Conservation (phyloP, 1,140 invertebrate species). For the Drosophila nebulosa region DNA sequence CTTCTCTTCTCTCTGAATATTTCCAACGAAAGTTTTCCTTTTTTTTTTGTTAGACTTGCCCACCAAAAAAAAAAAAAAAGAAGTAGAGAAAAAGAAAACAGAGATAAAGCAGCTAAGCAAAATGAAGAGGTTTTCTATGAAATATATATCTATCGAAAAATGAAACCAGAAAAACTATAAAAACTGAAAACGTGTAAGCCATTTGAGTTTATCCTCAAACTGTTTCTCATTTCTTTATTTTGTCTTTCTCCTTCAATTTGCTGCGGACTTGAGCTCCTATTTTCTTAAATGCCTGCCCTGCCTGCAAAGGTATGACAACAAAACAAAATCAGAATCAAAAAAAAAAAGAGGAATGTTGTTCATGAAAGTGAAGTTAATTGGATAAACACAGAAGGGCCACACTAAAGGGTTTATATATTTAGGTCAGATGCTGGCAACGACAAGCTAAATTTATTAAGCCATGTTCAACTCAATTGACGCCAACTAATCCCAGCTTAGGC, state of each 20-base stretch:
- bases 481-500: no score
- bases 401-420: not conserved
- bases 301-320: not conserved
- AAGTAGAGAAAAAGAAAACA: not conserved
- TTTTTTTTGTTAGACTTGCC: constrained; percentile 24
- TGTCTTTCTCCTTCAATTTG: constrained; percentile 23
- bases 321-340: no score
- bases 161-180: constrained; percentile 53
- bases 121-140: constrained; percentile 57
- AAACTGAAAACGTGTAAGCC: constrained; percentile 51
- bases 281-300: constrained; percentile 5
- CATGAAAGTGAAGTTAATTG: constrained; percentile 69
- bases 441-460: not conserved
- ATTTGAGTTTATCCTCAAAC: constrained; percentile 71
- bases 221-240: constrained; percentile 57
- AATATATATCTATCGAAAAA: constrained; percentile 57
- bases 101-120: no score
- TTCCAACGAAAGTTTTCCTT: constrained; percentile 53
- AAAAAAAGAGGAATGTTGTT: constrained; percentile 55
- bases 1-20: constrained; percentile 17
- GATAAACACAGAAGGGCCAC: constrained; percentile 52
- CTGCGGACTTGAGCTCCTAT: not conserved
- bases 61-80: no score
- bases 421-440: not conserved
- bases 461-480: no score